phyloP scores from a whole-genome alignment of 2,113 vertebrate genomes.

The Aix galericulata region DNA sequence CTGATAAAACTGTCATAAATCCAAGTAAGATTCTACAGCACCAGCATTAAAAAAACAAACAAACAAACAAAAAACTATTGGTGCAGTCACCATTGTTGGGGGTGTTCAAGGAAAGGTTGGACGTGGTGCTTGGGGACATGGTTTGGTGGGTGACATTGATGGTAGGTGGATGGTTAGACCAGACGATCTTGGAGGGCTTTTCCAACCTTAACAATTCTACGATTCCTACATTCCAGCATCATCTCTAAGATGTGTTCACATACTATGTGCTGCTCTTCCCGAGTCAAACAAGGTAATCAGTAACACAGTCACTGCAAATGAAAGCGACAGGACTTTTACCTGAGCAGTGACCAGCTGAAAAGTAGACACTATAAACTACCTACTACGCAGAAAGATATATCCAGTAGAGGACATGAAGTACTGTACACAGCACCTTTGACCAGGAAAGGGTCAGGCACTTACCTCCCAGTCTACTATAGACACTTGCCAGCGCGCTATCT shows the following conservation, averaged over 20 bases:
- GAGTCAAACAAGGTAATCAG: background rate
- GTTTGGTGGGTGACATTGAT: too few species aligned
- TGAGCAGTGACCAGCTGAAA: background rate
- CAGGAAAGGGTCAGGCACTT: conserved; percentile 32
- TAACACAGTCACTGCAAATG: background rate
- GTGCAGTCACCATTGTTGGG: too few species aligned
- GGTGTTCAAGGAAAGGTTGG: too few species aligned
- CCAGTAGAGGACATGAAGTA: background rate
- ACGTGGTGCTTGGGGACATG: too few species aligned
- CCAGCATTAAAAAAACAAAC: background rate
- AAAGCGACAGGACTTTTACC: conserved; percentile 26
- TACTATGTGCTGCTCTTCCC: background rate
- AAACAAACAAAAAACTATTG: too few species aligned
- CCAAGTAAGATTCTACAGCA: background rate
- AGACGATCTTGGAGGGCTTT: too few species aligned
- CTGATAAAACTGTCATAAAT: background rate
- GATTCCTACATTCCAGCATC: background rate
- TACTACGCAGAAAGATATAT: background rate
- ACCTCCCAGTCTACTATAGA: conserved; percentile 97
- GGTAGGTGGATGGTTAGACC: too few species aligned
- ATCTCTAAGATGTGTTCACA: background rate
- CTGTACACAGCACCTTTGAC: conserved; percentile 29
- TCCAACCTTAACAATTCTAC: too few species aligned
- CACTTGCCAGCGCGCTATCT: conserved; percentile 97
- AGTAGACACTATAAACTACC: background rate